Evolutionary conservation across 2,888 invertebrate species (phyloP).

Genomic region (Pyrrhosoma nymphula): DNA sequence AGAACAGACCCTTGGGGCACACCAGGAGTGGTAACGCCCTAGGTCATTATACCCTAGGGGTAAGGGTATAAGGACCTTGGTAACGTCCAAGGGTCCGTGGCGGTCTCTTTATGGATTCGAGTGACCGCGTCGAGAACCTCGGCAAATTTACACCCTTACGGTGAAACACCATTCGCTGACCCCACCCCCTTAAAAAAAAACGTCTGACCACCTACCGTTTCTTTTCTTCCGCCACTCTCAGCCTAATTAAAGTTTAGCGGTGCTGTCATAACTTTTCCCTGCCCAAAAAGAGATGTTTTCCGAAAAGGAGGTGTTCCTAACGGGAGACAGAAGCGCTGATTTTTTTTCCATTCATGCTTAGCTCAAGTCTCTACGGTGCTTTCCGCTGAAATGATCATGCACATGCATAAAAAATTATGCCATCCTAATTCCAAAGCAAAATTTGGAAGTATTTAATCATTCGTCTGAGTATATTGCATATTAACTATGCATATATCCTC

Average conservation of each 20-base stretch:
- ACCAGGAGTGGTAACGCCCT: background rate
- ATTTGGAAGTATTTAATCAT: no score
- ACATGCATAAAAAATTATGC: no score
- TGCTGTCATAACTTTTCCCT: background rate
- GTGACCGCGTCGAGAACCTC: background rate
- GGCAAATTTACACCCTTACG: background rate
- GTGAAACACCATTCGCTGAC: background rate
- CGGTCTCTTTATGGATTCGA: background rate
- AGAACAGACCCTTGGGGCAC: no score
- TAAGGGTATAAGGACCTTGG: no score
- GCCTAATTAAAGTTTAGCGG: slow-evolving; percentile 33
- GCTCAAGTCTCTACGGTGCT: no score
- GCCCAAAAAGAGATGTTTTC: background rate
- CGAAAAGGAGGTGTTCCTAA: background rate
- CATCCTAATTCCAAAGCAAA: no score
- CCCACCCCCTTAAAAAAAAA: background rate
- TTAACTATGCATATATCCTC: no score
- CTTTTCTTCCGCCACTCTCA: background rate
- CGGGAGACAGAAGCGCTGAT: background rate
- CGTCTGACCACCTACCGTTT: background rate
- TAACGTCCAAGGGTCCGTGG: no score
- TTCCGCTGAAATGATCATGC: no score
- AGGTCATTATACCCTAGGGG: no score
- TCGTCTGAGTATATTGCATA: no score
- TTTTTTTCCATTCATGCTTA: background rate